Conservation (phyloP, 2,888 invertebrate genomes). For the Diplolepis rosae region DNA sequence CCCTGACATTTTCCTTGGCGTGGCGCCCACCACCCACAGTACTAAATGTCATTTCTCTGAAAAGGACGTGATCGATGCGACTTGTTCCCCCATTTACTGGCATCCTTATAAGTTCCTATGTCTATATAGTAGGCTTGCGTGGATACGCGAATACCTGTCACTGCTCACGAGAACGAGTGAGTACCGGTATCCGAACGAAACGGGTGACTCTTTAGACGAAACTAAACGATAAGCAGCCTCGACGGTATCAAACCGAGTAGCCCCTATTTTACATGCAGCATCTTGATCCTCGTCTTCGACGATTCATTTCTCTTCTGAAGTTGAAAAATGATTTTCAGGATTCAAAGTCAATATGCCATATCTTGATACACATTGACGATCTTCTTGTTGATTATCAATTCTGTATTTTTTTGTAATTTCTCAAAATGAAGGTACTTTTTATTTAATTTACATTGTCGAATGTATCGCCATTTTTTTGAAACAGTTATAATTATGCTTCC, state of each 20-base stretch:
- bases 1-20: conserved; percentile 63
- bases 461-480: too few relatives aligned
- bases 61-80: conserved; percentile 64
- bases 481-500: too few relatives aligned
- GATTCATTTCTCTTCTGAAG: too few relatives aligned
- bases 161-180: conserved; percentile 18
- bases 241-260: not conserved
- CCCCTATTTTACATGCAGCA: not conserved
- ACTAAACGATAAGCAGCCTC: conserved; percentile 8
- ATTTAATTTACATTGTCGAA: too few relatives aligned
- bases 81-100: conserved; percentile 43
- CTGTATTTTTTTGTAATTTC: too few relatives aligned
- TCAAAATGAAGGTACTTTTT: too few relatives aligned
- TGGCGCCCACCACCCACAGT: conserved; percentile 63
- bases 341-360: too few relatives aligned
- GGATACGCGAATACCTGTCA: conserved; percentile 28
- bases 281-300: not conserved
- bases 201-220: not conserved
- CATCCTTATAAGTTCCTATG: conserved; percentile 44
- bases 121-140: conserved; percentile 13
- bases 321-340: too few relatives aligned
- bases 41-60: conserved; percentile 64
- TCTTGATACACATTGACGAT: too few relatives aligned
- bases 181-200: conserved; percentile 2
- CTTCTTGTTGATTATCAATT: too few relatives aligned